Evolutionary conservation across 2,797 vertebrate genomes (phyloP), one percentile per base, ranked within the genome.

Genomic region (Sebastes kiyomatsui): DNA sequence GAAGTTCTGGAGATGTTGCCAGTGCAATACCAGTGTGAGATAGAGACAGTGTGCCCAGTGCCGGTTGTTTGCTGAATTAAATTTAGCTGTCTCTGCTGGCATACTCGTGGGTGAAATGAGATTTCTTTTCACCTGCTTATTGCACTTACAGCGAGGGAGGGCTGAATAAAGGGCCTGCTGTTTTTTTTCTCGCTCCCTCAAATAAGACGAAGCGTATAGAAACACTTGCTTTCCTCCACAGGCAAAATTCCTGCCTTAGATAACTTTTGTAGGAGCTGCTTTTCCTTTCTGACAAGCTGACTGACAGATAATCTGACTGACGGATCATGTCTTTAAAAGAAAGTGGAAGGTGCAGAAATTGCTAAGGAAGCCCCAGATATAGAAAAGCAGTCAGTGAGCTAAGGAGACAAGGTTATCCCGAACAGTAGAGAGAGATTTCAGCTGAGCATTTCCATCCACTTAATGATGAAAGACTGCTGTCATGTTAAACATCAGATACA

Each of bases 61-160:
- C 64, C 69, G 71, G 75, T 81, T 87, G 85, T 88, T 88, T 88
- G 87, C 82, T 82, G 88, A 82, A 92, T 86, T 87, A 83, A 79
- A 93, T 93, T 76, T 82, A 80, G 87, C 49, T 16, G 64, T 90
- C 90, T 91, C 86, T 86, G 83, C 82, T 87, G 87, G 82, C 82
- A 88, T 80, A 77, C 73, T 56, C 74, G 74, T 80, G 84, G 82
- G 74, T 87, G 81, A 90, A 92, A 93, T 90, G 8, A 88, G 77
- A 92, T 93, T 92, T 93, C 54, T 82, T 80, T 87, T 86, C 81
- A 88, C 84, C 78, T 85, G 82, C 79, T 90, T 89, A 87, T 92
- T 91, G 81, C 81, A 84, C 84, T 83, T 79, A 76, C 9, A 79
- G 82, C 7, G 7, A 75, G 56, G 61, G 35, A 81, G 77, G 67